These are phyloP conservation scores for Antheraea assamensis DNA, from an alignment of 2,888 invertebrate species.

Conservation along the genomic window DNA sequence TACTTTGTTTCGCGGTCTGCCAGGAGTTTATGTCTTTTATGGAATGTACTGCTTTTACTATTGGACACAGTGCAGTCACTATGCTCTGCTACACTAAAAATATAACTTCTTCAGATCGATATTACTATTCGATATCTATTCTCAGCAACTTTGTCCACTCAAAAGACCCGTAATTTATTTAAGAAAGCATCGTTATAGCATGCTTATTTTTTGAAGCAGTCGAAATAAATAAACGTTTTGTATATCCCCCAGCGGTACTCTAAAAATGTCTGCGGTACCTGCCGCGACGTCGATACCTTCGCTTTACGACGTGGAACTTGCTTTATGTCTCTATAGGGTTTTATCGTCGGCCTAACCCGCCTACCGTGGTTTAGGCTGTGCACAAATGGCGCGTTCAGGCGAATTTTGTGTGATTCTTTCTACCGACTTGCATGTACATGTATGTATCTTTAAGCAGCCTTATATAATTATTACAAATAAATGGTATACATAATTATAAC, in stretches of 20 bases:
- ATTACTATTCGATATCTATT: too few relatives aligned
- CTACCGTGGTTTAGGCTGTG: slow-evolving; percentile 12
- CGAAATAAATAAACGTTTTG: slow-evolving; percentile 13
- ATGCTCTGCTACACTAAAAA: too few relatives aligned
- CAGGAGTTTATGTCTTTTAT: too few relatives aligned
- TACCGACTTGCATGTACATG: too few relatives aligned
- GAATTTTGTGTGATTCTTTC: background rate
- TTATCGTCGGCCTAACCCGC: slow-evolving; percentile 29
- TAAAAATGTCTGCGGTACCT: slow-evolving; percentile 37
- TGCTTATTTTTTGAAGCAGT: background rate
- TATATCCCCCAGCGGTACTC: slow-evolving; percentile 28
- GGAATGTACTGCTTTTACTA: background rate
- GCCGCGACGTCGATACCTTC: slow-evolving; percentile 36
- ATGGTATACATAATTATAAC: too few relatives aligned
- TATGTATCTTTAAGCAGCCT: background rate
- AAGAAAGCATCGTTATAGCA: background rate
- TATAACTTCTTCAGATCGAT: background rate
- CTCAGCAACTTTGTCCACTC: background rate
- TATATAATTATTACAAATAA: too few relatives aligned
- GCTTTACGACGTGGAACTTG: slow-evolving; percentile 42
- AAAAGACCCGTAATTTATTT: background rate
- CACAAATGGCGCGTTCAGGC: background rate
- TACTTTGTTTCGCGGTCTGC: too few relatives aligned
- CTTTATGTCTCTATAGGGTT: slow-evolving; percentile 39
- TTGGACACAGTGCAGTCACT: background rate